Evolutionary conservation across 92 coral and sea anemone species (phyloP).

Genomic region (Phenganax stokvisi): DNA sequence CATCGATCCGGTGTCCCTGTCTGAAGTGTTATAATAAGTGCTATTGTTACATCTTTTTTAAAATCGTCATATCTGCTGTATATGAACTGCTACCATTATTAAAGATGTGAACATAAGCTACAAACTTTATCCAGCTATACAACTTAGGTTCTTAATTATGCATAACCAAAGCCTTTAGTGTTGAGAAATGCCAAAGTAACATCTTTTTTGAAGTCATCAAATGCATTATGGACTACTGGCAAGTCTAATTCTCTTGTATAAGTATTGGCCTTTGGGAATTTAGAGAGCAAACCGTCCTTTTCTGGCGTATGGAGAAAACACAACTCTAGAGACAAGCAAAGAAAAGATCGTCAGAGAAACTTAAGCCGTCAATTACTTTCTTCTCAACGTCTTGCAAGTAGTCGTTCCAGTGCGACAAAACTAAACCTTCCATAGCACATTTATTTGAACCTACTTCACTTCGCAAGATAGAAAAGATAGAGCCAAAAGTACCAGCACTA

Average conservation of each 20-base stretch:
- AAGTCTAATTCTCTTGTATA: neutral
- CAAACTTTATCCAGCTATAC: neutral
- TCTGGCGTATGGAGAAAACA: constrained; percentile 1
- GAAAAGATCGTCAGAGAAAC: constrained; percentile 37
- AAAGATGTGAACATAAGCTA: too few species aligned
- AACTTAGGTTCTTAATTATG: neutral
- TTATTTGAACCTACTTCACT: constrained; percentile 44
- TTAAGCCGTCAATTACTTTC: constrained; percentile 8
- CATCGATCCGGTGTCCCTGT: too few species aligned
- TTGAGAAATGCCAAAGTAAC: constrained; percentile 3
- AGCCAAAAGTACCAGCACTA: constrained; percentile 35
- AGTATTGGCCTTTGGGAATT: constrained; percentile 20
- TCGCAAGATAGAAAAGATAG: constrained; percentile 31
- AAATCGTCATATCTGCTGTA: too few species aligned
- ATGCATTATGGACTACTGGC: constrained; percentile 1
- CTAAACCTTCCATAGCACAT: constrained; percentile 36
- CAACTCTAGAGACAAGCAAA: constrained; percentile 9
- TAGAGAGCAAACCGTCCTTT: neutral
- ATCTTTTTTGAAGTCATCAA: neutral
- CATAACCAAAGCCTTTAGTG: constrained; percentile 23
- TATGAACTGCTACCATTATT: too few species aligned
- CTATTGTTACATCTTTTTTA: too few species aligned
- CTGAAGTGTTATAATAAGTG: too few species aligned
- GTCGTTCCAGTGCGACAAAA: constrained; percentile 46
- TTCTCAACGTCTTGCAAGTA: constrained; percentile 42